Base-by-base conservation (phyloP, 2,888 invertebrate species). In the Agrotis segetum region DNA sequence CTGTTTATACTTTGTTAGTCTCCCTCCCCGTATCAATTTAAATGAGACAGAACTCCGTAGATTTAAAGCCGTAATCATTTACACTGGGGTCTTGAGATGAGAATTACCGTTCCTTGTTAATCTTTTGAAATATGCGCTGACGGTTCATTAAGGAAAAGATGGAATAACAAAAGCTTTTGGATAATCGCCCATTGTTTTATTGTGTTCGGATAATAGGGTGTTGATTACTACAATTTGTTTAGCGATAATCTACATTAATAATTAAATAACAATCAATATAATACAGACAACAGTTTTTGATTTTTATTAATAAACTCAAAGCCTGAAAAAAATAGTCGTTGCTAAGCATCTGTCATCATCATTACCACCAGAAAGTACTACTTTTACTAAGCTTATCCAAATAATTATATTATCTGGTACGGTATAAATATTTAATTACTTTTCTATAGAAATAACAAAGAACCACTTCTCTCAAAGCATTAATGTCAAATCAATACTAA, bases 91-190 rank as follows among this genome's bases (percentile, higher is more conserved):
- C 63, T 71, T 62, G 56, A 66, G 78, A 74, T 67, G 68, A 81
- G 77, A 85, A 87, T 88, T 85, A 88, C 84, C 59, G 69, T 70
- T 83, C 77, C 81, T 74, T 84, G 82, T 88, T 85, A 86, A 91
- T 90, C 88, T 89, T 84, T 77, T 78, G 81, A 87, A 90, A 88
- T 88, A 87, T 85, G 81, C 84, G 72, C 84, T 70, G 77, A 85
- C 68, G 82, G 72, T 83, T 85, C 88, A 88, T 89, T 87, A 81
- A 79, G 73, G 74, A 61, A 81, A 88, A 89, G 86, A 87, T 55
- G 19, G 74, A 81, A 84, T 74, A 80, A 85, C 85, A 82, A 83
- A 81, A 66, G 81, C 68, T 81, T 84, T 76, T 70, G 78, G 29
- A 16, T 52, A 13, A 46, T 71, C 79, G 70, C 77, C 69, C 83